phyloP scores from a whole-genome alignment of 30 jellyfish, hydroid and myxozoan genomes.

The Phacellophora camtschatica region DNA sequence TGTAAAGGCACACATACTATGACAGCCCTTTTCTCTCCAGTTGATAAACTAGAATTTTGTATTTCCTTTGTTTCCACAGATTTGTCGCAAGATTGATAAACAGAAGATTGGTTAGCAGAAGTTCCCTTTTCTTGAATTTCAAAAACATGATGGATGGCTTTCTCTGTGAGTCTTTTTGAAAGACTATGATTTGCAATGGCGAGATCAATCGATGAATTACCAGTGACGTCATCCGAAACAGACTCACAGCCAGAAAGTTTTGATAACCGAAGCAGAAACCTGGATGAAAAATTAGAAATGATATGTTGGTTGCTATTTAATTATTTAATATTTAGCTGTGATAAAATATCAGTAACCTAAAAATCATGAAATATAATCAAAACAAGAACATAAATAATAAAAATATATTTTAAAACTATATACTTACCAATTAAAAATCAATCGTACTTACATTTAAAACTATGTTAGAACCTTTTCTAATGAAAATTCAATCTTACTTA shows the following conservation, averaged over 20 bases:
- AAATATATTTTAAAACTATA: too few species aligned
- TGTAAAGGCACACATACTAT: not conserved
- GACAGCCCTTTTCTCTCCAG: constrained; percentile 37
- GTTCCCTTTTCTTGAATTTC: not conserved
- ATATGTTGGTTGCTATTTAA: too few species aligned
- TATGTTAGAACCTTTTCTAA: too few species aligned
- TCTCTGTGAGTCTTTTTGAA: constrained; percentile 19
- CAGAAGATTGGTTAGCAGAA: not conserved
- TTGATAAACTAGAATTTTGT: not conserved
- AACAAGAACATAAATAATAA: too few species aligned
- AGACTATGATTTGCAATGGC: constrained; percentile 46
- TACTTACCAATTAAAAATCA: too few species aligned
- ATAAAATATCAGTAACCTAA: too few species aligned
- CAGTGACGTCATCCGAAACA: not conserved
- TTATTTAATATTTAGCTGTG: too few species aligned
- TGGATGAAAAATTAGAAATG: too few species aligned
- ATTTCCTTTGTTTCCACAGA: not conserved
- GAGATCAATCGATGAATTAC: constrained; percentile 36
- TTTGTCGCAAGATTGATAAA: not conserved
- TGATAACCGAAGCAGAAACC: constrained; percentile 44
- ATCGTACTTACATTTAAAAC: too few species aligned
- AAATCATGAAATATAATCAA: too few species aligned
- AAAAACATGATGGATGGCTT: not conserved
- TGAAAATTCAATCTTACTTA: too few species aligned
- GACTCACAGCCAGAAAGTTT: not conserved